phyloP scores from a whole-genome alignment of 2,113 vertebrate genomes.

The Turdus rufiventris region DNA sequence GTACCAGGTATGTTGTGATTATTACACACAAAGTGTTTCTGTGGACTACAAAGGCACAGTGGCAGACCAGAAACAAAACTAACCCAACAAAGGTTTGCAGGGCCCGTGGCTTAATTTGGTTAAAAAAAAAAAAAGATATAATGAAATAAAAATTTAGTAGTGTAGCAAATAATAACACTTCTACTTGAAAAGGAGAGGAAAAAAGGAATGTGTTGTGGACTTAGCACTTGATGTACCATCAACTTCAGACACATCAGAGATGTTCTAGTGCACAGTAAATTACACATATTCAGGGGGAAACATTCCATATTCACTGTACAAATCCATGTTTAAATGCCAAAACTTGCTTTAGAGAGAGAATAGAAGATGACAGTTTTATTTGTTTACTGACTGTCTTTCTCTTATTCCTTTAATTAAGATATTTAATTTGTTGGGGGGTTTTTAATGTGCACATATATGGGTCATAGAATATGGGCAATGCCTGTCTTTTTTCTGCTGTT shows the following conservation, averaged over 20 bases:
- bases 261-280: not conserved
- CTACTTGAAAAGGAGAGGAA: not conserved
- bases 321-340: not conserved
- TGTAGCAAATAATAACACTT: not conserved
- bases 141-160: not conserved
- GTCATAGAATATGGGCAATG: not conserved
- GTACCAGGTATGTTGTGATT: not conserved
- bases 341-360: not conserved
- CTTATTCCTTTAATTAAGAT: not conserved
- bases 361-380: not conserved
- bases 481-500: not conserved
- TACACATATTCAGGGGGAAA: not conserved
- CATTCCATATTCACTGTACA: not conserved
- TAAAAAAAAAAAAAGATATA: not conserved
- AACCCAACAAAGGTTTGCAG: not conserved
- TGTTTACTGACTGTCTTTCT: not conserved
- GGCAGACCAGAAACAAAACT: not conserved
- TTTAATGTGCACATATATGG: rapidly evolving
- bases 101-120: not conserved
- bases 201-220: not conserved
- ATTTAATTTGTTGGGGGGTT: not conserved
- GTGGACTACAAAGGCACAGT: not conserved
- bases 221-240: not conserved
- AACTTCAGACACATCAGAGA: not conserved
- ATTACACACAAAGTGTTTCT: not conserved